Base-by-base conservation (phyloP, 2,113 vertebrate genomes). In the Nestor notabilis region DNA sequence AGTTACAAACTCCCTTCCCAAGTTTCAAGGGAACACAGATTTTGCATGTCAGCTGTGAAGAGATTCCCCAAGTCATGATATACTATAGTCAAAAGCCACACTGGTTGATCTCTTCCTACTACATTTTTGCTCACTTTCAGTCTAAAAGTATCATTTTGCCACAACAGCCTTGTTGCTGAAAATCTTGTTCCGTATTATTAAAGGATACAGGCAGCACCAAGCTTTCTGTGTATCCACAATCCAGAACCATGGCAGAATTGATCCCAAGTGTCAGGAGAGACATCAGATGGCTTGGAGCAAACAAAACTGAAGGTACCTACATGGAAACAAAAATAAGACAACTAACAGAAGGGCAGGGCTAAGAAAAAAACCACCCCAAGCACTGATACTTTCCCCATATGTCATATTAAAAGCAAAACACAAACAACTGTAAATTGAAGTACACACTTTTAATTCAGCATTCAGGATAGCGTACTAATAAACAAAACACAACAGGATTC, bases 261-360 rank as follows among this genome's bases (percentile, higher is more conserved):
- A 99, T 98, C 28, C 99, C 99, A 68, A 99, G 98, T 0, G 99
- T 99, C 98, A 99, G 98, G 33, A 99, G 98, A 76, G 99, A 98
- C 99, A 99, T 99, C 14, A 99, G 98, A 88, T 99, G 99, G 93
- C 99, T 98, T 6, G 99, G 99, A 83, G 99, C 99, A 94, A 99
- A 99, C n/a, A 99, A 95, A 83, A 99, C 98, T 2, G 99, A 99
- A 14, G 99, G 99, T 11, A 99, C 99, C 99, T 99, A 70, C 3
- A 37, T 12, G 84, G 70, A 97, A 69, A 92, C 10, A 19, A 81
- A 80, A 60, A 43, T n/a, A 35, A 3, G 4, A 63, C 16, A 75
- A 43, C 4, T 66, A 27, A n/a, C 2, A 74, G 44, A n/a, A 81
- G 13, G 16, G 24, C 7, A 3, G 7, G 25, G 4, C 5, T 3